These are phyloP conservation scores for Hybos culiciformis DNA, from an alignment of 2,888 invertebrate species.

Conservation along the genomic window DNA sequence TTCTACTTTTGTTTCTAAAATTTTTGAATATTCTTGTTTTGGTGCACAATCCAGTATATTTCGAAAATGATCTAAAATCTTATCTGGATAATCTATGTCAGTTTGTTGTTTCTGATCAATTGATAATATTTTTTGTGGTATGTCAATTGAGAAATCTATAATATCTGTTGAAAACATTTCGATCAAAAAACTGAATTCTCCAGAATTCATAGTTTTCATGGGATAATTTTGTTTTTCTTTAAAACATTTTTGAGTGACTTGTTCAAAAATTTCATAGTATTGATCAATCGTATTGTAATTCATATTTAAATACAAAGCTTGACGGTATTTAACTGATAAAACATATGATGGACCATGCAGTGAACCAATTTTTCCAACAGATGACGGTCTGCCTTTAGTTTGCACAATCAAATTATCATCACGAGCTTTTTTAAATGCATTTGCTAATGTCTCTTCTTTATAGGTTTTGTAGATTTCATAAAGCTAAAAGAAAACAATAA, in stretches of 20 bases:
- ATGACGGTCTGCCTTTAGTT: conserved; percentile 25
- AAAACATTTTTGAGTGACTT: conserved; percentile 15
- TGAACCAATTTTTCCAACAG: conserved; percentile 21
- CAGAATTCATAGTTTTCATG: conserved; percentile 33
- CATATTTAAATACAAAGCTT: conserved; percentile 26
- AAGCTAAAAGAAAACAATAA: no score
- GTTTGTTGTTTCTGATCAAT: conserved; percentile 26
- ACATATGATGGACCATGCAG: conserved; percentile 27
- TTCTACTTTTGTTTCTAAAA: conserved; percentile 22
- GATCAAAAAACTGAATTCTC: conserved; percentile 37
- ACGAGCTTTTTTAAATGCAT: conserved; percentile 45
- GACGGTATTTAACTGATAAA: conserved; percentile 35
- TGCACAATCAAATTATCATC: conserved; percentile 44
- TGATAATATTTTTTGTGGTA: conserved; percentile 30
- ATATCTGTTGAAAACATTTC: conserved; percentile 36
- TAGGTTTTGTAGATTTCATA: conserved; percentile 60
- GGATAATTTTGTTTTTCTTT: conserved; percentile 1
- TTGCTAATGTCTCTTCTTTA: conserved; percentile 47
- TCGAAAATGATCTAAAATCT: conserved; percentile 30
- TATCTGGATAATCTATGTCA: conserved; percentile 23
- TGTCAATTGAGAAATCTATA: conserved; percentile 19
- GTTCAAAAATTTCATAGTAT: conserved; percentile 19
- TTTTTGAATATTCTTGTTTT: conserved; percentile 29
- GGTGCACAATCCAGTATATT: conserved; percentile 30
- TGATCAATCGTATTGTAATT: conserved; percentile 24